Base-by-base conservation (phyloP, 2,888 invertebrate genomes). In the Torymus auratus region DNA sequence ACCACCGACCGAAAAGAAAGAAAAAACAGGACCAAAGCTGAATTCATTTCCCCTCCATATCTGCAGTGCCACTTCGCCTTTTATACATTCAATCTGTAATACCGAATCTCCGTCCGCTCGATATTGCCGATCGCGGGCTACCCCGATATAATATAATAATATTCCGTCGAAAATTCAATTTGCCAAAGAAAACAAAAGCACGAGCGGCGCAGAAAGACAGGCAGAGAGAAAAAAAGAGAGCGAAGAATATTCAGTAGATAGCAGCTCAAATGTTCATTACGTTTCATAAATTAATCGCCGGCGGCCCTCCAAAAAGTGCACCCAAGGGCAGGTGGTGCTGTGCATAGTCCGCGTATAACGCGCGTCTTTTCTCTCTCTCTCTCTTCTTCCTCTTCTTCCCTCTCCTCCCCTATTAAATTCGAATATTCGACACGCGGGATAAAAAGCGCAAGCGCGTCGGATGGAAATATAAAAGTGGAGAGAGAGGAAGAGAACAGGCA, bases 341-440 rank as follows among this genome's bases (percentile, higher is more conserved):
- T 7, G 7, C 41, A 41, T 10, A 41, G 41, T 10, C 7, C 41
- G 41, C 41, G 41, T 41, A 41, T 41, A 41, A 41, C 41, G 7
- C 7, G 41, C 41, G 41, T 7, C 5, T 41, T 41, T 41, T 41
- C 41, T 41, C 41, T 41, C 41, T 41, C 20, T 20, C 20, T 20
- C 20, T 20, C 20, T 20, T 58, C 58, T 61, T 55, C 62, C 58
- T 4, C 62, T 55, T 61, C 15, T 65, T 64, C 52, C 61, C 50
- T 28, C 60, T 52, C 69, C 23, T 11, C 71, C 56, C 53, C 55
- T 53, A 71, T 78, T 78, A 81, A 78, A 81, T 74, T 76, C 79
- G 79, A 79, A 76, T 82, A 79, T 78, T 78, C 78, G 78, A 78
- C 81, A 82, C 75, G 78, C 67, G 72, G 75, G 72, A 71, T 62